Conservation (phyloP, 1,140 invertebrate species). For the Drosophila kanapiae region DNA sequence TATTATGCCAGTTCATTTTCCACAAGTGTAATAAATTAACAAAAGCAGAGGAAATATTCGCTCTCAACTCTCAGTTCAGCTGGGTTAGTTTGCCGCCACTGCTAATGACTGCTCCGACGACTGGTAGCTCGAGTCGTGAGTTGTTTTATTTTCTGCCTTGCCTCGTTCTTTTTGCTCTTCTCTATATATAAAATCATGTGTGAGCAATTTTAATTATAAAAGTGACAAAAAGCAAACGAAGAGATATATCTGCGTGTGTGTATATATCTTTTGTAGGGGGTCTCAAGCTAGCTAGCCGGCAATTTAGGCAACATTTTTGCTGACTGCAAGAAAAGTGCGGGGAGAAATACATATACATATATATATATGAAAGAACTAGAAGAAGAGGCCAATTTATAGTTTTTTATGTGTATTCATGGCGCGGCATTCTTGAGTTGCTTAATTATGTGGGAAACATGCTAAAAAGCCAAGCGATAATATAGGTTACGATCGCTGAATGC, state of each 20-base stretch:
- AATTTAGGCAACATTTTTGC: conserved; percentile 56
- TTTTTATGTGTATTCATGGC: conserved; percentile 39
- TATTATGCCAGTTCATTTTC: conserved; percentile 34
- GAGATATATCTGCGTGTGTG: conserved; percentile 22
- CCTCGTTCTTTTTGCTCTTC: conserved; percentile 17
- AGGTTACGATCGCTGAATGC: conserved; percentile 12
- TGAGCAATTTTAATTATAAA: conserved; percentile 78
- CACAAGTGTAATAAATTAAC: conserved; percentile 30
- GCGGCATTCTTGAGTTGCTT: conserved; percentile 34
- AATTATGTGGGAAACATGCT: conserved; percentile 33
- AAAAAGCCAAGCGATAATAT: conserved; percentile 6
- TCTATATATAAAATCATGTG: conserved; percentile 58
- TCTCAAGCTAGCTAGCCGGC: conserved; percentile 32
- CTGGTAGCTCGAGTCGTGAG: conserved; percentile 39
- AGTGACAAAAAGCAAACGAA: conserved; percentile 65
- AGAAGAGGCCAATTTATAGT: conserved; percentile 59
- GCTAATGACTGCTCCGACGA: conserved; percentile 50
- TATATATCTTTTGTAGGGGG: conserved; percentile 27
- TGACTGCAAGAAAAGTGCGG: conserved; percentile 24
- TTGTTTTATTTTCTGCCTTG: conserved; percentile 30
- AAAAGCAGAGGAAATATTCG: conserved; percentile 18
- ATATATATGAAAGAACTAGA: conserved; percentile 19
- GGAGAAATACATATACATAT: conserved; percentile 2
- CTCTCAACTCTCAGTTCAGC: conserved; percentile 32
- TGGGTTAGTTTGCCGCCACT: conserved; percentile 37